Evolutionary conservation across 1,140 invertebrate genomes (phyloP).

Genomic region (Zaprionus inermis): DNA sequence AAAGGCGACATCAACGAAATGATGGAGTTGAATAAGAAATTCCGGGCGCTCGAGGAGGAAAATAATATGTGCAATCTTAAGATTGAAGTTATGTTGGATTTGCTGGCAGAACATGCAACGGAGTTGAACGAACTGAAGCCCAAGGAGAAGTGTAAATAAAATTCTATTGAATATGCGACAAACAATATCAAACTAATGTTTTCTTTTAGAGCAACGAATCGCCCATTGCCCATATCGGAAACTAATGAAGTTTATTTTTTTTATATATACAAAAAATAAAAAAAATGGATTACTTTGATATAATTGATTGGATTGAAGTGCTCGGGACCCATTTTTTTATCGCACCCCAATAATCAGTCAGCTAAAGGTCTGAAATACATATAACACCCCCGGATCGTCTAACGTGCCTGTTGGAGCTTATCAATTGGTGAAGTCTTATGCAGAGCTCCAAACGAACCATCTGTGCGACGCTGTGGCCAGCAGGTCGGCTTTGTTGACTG

Average conservation of each 20-base stretch:
- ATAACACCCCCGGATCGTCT: constrained; percentile 42
- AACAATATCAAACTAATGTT: neutral
- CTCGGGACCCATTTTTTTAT: constrained; percentile 11
- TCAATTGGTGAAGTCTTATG: constrained; percentile 47
- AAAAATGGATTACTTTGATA: constrained; percentile 18
- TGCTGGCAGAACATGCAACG: constrained; percentile 76
- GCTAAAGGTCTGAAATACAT: constrained; percentile 24
- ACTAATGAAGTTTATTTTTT: neutral
- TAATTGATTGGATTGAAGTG: constrained; percentile 7
- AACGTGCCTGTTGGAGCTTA: constrained; percentile 48
- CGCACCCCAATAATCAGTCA: constrained; percentile 9
- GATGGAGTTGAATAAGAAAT: constrained; percentile 67
- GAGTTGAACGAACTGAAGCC: constrained; percentile 73
- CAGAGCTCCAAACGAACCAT: constrained; percentile 9
- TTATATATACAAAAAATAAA: neutral
- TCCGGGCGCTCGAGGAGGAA: constrained; percentile 75
- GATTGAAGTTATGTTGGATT: constrained; percentile 78
- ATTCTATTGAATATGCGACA: neutral
- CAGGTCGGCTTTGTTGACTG: constrained; percentile 66
- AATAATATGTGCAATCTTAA: constrained; percentile 82
- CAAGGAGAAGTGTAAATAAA: constrained; percentile 54
- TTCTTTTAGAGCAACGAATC: neutral
- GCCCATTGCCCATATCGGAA: neutral
- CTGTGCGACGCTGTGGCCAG: constrained; percentile 22
- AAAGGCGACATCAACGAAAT: constrained; percentile 77